These are phyloP conservation scores for Podarcis lilfordi DNA, from an alignment of 2,797 vertebrate genomes.

Conservation along the genomic window DNA sequence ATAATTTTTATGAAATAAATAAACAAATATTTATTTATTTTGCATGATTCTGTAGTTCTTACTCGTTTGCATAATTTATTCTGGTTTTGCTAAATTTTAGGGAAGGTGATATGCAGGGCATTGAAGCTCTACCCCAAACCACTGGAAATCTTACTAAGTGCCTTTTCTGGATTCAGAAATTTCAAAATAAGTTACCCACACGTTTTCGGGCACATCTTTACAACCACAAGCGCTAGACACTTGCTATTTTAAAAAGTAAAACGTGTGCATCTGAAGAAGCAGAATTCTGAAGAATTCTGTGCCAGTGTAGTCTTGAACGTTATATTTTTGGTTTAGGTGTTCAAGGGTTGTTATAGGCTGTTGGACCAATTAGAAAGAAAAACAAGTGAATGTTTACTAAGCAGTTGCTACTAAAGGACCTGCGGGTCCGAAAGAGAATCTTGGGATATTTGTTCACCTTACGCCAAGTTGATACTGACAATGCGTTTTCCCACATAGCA, in stretches of 20 bases:
- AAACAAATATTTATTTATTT: not conserved
- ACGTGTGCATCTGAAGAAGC: not conserved
- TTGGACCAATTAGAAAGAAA: not conserved
- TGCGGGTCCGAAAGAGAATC: not conserved
- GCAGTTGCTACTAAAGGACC: not conserved
- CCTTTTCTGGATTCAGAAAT: not conserved
- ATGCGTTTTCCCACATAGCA: rapidly evolving
- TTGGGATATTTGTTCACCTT: not conserved
- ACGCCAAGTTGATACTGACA: rapidly evolving
- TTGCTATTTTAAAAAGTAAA: not conserved
- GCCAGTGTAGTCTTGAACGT: not conserved
- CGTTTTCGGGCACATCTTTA: not conserved
- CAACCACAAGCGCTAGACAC: not conserved
- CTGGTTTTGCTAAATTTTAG: not conserved
- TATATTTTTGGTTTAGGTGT: not conserved
- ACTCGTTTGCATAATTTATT: not conserved
- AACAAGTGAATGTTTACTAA: not conserved
- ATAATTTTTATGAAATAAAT: too few relatives aligned
- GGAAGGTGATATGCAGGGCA: not conserved
- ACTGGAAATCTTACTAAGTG: not conserved
- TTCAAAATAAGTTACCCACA: not conserved
- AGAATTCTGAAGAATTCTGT: slow-evolving; percentile 1
- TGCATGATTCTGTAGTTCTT: not conserved
- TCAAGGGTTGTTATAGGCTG: not conserved
- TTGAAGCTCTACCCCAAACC: not conserved